Conservation (phyloP, 2,888 invertebrate species). For the Proisotoma minuta region DNA sequence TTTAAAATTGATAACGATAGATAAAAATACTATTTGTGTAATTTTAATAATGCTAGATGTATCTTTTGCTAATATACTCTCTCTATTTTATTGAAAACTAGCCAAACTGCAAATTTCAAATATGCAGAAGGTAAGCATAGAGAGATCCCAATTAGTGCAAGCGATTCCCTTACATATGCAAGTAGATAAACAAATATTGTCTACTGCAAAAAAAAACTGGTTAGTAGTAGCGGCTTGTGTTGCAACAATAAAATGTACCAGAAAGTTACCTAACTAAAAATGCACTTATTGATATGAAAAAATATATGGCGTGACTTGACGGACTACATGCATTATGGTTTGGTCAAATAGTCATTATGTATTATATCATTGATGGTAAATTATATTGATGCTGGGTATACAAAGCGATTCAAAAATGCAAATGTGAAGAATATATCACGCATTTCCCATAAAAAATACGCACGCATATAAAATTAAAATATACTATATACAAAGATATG, state of each 20-base stretch:
- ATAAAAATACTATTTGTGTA: not conserved
- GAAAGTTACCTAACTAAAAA: not conserved
- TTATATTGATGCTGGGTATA: too few species aligned
- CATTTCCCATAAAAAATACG: conserved; percentile 1
- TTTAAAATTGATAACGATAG: not conserved
- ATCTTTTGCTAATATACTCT: not conserved
- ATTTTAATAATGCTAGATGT: conserved; percentile 1
- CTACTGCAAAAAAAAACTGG: not conserved
- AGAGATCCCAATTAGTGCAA: not conserved
- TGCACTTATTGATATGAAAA: too few species aligned
- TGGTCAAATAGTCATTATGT: too few species aligned
- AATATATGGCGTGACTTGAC: too few species aligned
- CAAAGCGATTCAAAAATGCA: not conserved
- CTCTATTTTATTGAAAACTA: too few species aligned
- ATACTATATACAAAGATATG: not conserved
- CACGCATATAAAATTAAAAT: not conserved
- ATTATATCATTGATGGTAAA: too few species aligned
- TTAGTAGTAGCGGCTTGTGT: not conserved
- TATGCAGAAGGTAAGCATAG: too few species aligned
- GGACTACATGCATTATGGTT: too few species aligned
- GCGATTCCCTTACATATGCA: not conserved
- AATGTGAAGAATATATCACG: not conserved
- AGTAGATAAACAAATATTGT: not conserved
- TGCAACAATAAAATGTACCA: not conserved
- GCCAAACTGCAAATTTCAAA: too few species aligned